Evolutionary conservation across 2,888 invertebrate genomes (phyloP), one percentile per base, ranked within the genome.

Genomic region (Petrolisthes cinctipes): DNA sequence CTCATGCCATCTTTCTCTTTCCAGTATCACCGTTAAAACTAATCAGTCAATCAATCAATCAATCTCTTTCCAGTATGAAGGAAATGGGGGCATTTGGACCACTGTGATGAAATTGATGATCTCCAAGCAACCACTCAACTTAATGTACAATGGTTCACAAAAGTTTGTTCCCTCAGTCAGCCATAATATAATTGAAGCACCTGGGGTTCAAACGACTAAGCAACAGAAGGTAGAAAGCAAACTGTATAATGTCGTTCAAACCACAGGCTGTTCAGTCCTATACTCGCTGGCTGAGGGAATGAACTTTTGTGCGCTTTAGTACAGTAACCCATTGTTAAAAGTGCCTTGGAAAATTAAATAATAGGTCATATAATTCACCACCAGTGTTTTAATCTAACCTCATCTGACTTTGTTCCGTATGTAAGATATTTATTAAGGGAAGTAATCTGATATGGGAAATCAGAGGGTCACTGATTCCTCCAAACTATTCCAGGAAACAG

Each of bases 61-160:
- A 82, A 61, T 86, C 86, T 86, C 86, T 86, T 86, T 86, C 82
- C 86, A 86, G 86, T 86, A 75, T 57, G n/a, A n/a, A n/a, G n/a
- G n/a, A n/a, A 79, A 73, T 56, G 83, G 51, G 86, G 86, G 73
- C 86, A 83, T 51, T 37, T 23, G 78, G 54, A 66, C 80, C 66
- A 68, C 83, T 80, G 78, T n/a, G n/a, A n/a, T n/a, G n/a, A n/a
- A n/a, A n/a, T n/a, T n/a, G n/a, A n/a, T n/a, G n/a, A n/a, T n/a
- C n/a, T n/a, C n/a, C n/a, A n/a, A 5, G n/a, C 11, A 11, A 51
- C 5, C 51, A 5, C 51, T 51, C 76, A 76, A 23, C 51, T 51
- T n/a, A n/a, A n/a, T n/a, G n/a, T n/a, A n/a, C n/a, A n/a, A n/a
- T n/a, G n/a, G n/a, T n/a, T n/a, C n/a, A n/a, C n/a, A n/a, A n/a